Evolutionary conservation across 2,888 invertebrate species (phyloP), one percentile per base, ranked within the genome.

Genomic region (Chrysolina americana): DNA sequence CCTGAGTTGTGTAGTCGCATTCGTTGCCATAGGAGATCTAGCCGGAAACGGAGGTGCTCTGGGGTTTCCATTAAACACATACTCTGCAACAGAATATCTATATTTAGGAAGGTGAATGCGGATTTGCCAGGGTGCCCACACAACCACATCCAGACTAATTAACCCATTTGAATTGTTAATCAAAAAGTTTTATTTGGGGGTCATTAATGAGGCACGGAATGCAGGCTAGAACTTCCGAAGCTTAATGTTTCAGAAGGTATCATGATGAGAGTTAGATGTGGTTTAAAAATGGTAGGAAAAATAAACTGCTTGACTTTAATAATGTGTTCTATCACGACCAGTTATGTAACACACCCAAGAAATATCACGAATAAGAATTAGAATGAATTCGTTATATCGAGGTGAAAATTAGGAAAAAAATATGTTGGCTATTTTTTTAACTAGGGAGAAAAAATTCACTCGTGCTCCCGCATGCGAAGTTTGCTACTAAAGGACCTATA

Each of bases 61-160:
- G 83, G 90, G 90, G 85, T 90, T 90, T 78, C 88, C 87, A 82
- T 89, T 89, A 86, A 90, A 89, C 81, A 90, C 89, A 86, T 90
- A 91, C 86, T 91, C 91, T 91, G 88, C 68, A 88, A 88, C 75
- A 76, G 78, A 76, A 75, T 75, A 71, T 76, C 77, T 65, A 69
- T 74, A 76, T 77, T 76, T 59, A 77, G 74, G 72, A 78, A 76
- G 70, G 72, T 13, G 21, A 59, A 76, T 73, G 74, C 73, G 74
- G 70, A 74, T 77, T 74, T 71, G 69, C 47, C 48, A 44, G 68
- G 65, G 47, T 65, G 64, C 63, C 68, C 71, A 62, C 56, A 68
- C 50, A 68, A 71, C 71, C 71, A 59, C 68, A 71, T 68, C 68
- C 68, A 72, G 72, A 70, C 74, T 74, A 74, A 74, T 74, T 70